Percentiles rank a stretch among this genome's conserved stretches.
These are phyloP conservation scores for Leptura quadrifasciata DNA, from an alignment of 2,888 invertebrate genomes.

Conservation along the genomic window DNA sequence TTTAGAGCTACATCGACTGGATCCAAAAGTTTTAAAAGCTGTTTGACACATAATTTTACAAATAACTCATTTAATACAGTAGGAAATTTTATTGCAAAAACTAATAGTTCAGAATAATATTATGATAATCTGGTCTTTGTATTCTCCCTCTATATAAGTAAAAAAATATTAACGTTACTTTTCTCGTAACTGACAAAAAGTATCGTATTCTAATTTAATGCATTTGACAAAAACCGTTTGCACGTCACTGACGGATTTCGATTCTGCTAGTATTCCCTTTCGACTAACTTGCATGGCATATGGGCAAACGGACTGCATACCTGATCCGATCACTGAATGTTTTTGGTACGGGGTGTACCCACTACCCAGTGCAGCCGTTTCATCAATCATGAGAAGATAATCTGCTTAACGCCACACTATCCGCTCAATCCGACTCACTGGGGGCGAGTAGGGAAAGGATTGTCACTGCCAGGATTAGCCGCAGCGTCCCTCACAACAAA, in stretches of 20 bases:
- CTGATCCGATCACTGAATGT: conserved; percentile 68
- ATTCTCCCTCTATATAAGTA: too few species aligned
- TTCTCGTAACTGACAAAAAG: too few species aligned
- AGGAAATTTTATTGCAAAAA: too few species aligned
- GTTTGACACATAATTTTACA: too few species aligned
- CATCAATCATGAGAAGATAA: conserved; percentile 81
- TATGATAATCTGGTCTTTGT: too few species aligned
- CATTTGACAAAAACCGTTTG: not conserved
- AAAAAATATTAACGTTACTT: too few species aligned
- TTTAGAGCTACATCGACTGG: too few species aligned
- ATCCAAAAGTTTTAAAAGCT: too few species aligned
- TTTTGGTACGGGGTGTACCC: conserved; percentile 70
- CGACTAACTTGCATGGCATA: conserved; percentile 55
- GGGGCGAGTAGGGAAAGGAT: conserved; percentile 47
- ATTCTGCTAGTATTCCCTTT: conserved; percentile 30
- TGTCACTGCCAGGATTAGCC: conserved; percentile 54
- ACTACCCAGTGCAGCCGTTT: conserved; percentile 69
- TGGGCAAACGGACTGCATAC: conserved; percentile 63
- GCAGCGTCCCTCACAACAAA: conserved; percentile 39
- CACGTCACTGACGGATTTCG: conserved; percentile 25
- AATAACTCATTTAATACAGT: too few species aligned
- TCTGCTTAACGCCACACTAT: conserved; percentile 78
- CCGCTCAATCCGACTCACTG: conserved; percentile 69
- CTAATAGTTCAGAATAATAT: too few species aligned
- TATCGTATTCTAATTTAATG: conserved; percentile 35